These are phyloP conservation scores for Aphelocoma californica DNA, from an alignment of 2,797 vertebrate genomes.

Conservation along the genomic window DNA sequence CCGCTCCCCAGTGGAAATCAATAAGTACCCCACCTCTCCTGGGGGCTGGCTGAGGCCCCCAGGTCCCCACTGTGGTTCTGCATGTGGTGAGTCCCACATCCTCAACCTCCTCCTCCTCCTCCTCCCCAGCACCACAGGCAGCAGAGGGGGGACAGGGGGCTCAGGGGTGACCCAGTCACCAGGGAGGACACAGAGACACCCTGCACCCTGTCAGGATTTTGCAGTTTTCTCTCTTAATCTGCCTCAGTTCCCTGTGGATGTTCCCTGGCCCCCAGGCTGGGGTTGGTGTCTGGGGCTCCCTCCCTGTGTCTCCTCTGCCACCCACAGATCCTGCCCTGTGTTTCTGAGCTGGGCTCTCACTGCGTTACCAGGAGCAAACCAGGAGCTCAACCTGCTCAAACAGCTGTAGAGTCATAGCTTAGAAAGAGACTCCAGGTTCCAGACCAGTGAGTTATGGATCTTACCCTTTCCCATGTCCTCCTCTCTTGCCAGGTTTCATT, in stretches of 20 bases:
- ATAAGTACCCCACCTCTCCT: not conserved
- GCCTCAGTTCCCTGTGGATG: not conserved
- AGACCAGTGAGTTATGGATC: not conserved
- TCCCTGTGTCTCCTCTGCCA: not conserved
- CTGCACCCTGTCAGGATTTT: not conserved
- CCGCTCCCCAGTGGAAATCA: not conserved
- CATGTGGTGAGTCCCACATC: accelerated
- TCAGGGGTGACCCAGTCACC: accelerated
- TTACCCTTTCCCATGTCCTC: not conserved
- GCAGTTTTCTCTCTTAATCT: not conserved
- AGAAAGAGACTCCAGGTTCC: not conserved
- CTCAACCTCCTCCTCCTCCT: not conserved
- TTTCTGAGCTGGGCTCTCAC: not conserved
- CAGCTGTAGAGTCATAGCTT: not conserved
- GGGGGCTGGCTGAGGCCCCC: not conserved
- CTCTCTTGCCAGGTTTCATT: not conserved
- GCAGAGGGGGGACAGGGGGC: not conserved
- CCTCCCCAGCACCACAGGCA: not conserved
- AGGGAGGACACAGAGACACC: not conserved
- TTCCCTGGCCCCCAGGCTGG: not conserved
- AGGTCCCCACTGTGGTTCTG: not conserved
- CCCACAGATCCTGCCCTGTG: not conserved
- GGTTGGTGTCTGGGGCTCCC: not conserved
- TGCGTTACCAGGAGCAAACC: not conserved
- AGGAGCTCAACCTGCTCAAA: not conserved